Base-by-base conservation (phyloP, 2,888 invertebrate species). In the Elgonia sp. region DNA sequence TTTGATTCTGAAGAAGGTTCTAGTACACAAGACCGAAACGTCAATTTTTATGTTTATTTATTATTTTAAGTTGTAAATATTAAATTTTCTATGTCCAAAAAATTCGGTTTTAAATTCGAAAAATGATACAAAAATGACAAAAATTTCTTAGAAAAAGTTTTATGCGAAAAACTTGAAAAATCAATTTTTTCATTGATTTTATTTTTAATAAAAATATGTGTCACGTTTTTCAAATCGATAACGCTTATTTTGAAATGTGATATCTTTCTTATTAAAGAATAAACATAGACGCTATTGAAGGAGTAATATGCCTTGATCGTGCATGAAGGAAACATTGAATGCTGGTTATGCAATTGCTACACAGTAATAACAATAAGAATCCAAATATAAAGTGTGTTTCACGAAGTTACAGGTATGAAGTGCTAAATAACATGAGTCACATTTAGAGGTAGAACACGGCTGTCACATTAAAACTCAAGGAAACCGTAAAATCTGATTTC, bases 261-360 rank as follows among this genome's bases (percentile, higher is more conserved):
- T 69, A 20, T 69, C n/a, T 77, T 77, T 50, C 69, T 76, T 60
- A 60, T 21, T 53, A 77, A 77, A 63, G 60, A 84, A 77, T 63
- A 77, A 70, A 57, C 37, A 65, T 70, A 40, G 37, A n/a, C 50
- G 60, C 65, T 62, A 82, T 84, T 70, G 62, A 42, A 40, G n/a
- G 37, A 76, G 69, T 80, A 87, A 73, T 46, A n/a, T 16, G 63
- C 6, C 70, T 77, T 63, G 67, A 20, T 83, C 63, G 79, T 83
- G 82, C 65, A 77, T 77, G 79, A 87, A 73, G 57, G 76, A 76
- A 80, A 84, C 83, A 84, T 72, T 77, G 81, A 75, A 87, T 81
- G 53, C 53, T 72, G 20, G 63, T 87, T 87, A 84, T 76, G 84
- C 76, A 87, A 87, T 65, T 46, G 12, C 70, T 12, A 21, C 50